Base-by-base conservation (phyloP, 1,140 invertebrate species). In the Bombus terrestris region DNA sequence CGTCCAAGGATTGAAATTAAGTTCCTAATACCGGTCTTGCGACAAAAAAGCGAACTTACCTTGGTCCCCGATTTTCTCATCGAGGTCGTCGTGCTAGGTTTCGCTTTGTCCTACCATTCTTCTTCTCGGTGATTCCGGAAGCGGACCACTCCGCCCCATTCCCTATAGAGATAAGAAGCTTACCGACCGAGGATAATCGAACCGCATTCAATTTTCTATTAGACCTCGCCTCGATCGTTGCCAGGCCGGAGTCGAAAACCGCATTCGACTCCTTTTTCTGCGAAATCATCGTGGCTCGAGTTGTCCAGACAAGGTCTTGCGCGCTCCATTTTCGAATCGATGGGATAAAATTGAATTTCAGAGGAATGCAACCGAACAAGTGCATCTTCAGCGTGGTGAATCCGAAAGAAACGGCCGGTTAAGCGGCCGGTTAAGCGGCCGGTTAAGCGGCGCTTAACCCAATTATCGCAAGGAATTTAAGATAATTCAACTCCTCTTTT, bases 121-220 rank as follows among this genome's bases (percentile, higher is more conserved):
- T 41, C 5, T 57, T 10, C 35, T n/a, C 37, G 22, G 5, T 32
- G 32, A 8, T 37, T 12, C 25, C 18, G 18, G 25, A 12, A 8
- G 18, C 41, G 35, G 76, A 13, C 12, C 43, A 15, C 8, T 35
- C 39, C 25, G n/a, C 22, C 1, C 15, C 71, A 41, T 32, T 25
- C 37, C 22, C 66, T 59, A 28, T 62, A 81, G 28, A 47, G 69
- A 81, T 81, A 81, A 81, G 80, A 73, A n/a, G 69, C 69, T 81
- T 73, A 71, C 68, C n/a, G 53, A 3, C 53, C 47, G 28, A n/a
- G 47, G 69, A 73, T 73, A 81, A 81, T 72, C 69, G 37, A 39
- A 25, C 37, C 18, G 22, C 53, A 28, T 81, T 81, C 80, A 81
- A 73, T 73, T 81, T 81, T 81, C 80, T 81, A 57, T 53, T 41